Evolutionary conservation across 1,140 invertebrate genomes (phyloP), one percentile per base, ranked within the genome.

Genomic region (Geopemphigus sp.): DNA sequence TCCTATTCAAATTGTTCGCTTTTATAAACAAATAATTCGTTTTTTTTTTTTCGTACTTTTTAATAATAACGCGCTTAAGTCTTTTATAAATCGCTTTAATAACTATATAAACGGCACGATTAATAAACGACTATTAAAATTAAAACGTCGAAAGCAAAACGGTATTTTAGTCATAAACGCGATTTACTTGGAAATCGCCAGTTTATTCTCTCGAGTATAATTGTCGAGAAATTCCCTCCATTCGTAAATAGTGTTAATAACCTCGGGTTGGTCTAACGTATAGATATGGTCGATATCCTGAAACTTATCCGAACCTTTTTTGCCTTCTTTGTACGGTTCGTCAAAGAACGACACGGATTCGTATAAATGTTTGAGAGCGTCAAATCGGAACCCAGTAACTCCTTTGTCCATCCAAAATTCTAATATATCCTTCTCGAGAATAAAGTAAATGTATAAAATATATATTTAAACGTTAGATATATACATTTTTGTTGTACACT

Each of bases 351-450:
- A 83, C 63, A 47, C 82, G 80, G 84, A 83, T 83, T 90, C 89
- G 78, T 86, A 84, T 54, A 89, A 73, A 72, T 85, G 84, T 56
- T 85, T 84, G 5, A 89, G 84, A 80, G 90, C 89, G 81, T 91
- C 89, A 2, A 93, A 86, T 74, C 91, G 86, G 83, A 93, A 93
- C 0, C 92, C 92, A 83, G 90, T 88, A 0, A 90, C 89, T 2
- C 91, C 92, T 82, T 87, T 86, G 12, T 90, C 85, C 1, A 93
- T 81, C 92, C 92, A 93, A 84, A 88, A 89, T 5, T 81, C 83
- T 81, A 89, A 84, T 6, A 87, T 88, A 26, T 87, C 84, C 22
- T 88, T 39, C n/a, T n/a, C n/a, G n/a, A n/a, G n/a, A n/a, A n/a
- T 5, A 82, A 81, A 45, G 47, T 17, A 26, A 11, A 6, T 39